A percentile compares a stretch with the other conserved stretches of the same genome.
These are phyloP conservation scores for Chironomus tepperi DNA, from an alignment of 1,140 invertebrate genomes.

Conservation along the genomic window DNA sequence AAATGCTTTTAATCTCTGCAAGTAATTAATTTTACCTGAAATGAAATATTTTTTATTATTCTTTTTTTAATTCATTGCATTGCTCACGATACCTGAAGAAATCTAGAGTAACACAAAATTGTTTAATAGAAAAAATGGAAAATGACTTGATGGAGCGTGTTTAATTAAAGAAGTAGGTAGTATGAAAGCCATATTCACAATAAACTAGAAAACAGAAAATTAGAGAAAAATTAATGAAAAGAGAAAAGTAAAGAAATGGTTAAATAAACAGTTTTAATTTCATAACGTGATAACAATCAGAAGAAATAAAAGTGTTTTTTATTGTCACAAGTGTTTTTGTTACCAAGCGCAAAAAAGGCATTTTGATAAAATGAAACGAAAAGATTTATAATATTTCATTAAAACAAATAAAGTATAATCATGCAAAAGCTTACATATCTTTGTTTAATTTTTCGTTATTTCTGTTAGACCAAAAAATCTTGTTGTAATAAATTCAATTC, in stretches of 20 bases:
- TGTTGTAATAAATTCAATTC: slow-evolving; percentile 3
- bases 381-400: not conserved
- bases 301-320: not conserved
- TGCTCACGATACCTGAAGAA: not conserved
- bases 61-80: too few relatives aligned
- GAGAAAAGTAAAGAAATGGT: not conserved
- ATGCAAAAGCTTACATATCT: not conserved
- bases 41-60: not conserved
- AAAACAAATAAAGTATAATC: slow-evolving; percentile 17
- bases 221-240: not conserved
- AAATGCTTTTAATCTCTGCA: slow-evolving; percentile 4
- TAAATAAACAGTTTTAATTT: not conserved
- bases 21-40: not conserved
- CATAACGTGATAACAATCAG: not conserved
- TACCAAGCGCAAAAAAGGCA: not conserved
- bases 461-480: not conserved
- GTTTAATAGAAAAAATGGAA: not conserved
- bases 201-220: not conserved
- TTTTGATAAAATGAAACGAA: not conserved
- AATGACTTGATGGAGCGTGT: not conserved
- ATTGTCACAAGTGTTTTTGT: not conserved
- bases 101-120: not conserved
- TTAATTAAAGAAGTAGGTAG: not conserved
- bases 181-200: not conserved
- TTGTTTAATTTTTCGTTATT: not conserved